phyloP scores from a whole-genome alignment of 2,888 invertebrate species.

The Hirtodrosophila trivittata region DNA sequence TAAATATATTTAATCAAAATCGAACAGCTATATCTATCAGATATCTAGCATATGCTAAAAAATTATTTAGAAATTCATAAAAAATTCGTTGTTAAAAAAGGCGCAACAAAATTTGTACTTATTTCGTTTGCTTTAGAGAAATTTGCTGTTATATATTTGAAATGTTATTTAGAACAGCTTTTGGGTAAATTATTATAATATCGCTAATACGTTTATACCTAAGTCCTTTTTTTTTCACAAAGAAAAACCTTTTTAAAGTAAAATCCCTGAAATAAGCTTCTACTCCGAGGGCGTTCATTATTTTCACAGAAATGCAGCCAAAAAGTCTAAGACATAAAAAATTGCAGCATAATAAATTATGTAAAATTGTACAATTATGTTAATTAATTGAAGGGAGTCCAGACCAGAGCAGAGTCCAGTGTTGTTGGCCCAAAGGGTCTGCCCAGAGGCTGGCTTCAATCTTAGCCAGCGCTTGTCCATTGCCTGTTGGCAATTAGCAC shows the following conservation, averaged over 20 bases:
- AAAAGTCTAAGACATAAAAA: constrained; percentile 14
- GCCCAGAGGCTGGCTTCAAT: constrained; percentile 9
- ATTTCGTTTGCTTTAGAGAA: too few relatives aligned
- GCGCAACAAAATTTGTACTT: too few relatives aligned
- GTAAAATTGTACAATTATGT: constrained; percentile 79
- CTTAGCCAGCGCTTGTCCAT: constrained; percentile 15
- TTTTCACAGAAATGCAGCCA: constrained; percentile 2
- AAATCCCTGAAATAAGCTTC: not conserved
- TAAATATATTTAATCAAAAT: too few relatives aligned
- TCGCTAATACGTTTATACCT: too few relatives aligned
- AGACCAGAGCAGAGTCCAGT: not conserved
- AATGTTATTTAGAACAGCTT: too few relatives aligned
- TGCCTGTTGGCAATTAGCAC: constrained; percentile 66
- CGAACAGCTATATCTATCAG: too few relatives aligned
- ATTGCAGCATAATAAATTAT: constrained; percentile 61
- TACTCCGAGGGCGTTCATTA: not conserved
- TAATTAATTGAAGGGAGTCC: constrained; percentile 68
- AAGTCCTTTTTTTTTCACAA: too few relatives aligned
- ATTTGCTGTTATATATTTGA: too few relatives aligned
- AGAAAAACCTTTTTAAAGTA: not conserved
- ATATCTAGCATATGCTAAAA: too few relatives aligned
- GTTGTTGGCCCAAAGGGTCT: constrained; percentile 5
- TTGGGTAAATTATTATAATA: too few relatives aligned
- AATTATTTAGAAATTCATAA: too few relatives aligned
- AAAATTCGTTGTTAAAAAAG: too few relatives aligned